A percentile compares a stretch with the other conserved stretches of the same genome.
Conservation (phyloP, 2,888 invertebrate genomes). For the Pasiphila rectangulata region DNA sequence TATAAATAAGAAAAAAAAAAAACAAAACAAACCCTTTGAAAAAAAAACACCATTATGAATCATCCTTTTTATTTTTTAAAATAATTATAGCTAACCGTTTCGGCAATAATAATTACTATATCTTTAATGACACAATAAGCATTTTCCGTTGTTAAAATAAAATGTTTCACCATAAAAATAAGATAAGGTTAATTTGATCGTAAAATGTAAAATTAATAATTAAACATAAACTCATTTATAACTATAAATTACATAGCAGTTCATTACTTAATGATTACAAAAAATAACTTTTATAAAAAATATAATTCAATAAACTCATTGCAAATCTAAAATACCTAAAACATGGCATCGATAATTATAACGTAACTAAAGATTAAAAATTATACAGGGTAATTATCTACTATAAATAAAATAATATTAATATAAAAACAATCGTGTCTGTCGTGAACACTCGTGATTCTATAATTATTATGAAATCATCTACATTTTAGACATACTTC, state of each 20-base stretch:
- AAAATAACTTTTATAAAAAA: conserved; percentile 78
- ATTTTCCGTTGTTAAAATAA: conserved; percentile 74
- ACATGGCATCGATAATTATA: conserved; percentile 73
- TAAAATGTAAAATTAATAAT: conserved; percentile 45
- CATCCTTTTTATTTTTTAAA: conserved; percentile 81
- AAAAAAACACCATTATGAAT: conserved; percentile 69
- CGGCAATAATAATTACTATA: conserved; percentile 79
- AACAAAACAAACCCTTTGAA: too few species aligned
- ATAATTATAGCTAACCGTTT: conserved; percentile 82
- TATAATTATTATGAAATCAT: conserved; percentile 25
- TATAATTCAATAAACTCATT: conserved; percentile 76
- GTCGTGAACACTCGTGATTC: conserved; percentile 54
- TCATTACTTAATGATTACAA: conserved; percentile 68
- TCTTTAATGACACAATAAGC: conserved; percentile 80
- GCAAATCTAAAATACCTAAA: conserved; percentile 68
- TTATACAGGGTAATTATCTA: conserved; percentile 39
- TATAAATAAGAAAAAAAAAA: too few species aligned
- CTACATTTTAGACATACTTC: conserved; percentile 30
- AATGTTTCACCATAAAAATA: conserved; percentile 47
- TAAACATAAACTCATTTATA: conserved; percentile 75
- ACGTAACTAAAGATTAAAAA: conserved; percentile 47
- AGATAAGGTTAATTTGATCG: conserved; percentile 70
- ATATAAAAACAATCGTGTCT: conserved; percentile 36
- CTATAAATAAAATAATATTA: conserved; percentile 41
- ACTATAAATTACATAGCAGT: conserved; percentile 70